Evolutionary conservation across 2,888 invertebrate species (phyloP), one percentile per base, ranked within the genome.

Genomic region (Pilophorus perplexus): DNA sequence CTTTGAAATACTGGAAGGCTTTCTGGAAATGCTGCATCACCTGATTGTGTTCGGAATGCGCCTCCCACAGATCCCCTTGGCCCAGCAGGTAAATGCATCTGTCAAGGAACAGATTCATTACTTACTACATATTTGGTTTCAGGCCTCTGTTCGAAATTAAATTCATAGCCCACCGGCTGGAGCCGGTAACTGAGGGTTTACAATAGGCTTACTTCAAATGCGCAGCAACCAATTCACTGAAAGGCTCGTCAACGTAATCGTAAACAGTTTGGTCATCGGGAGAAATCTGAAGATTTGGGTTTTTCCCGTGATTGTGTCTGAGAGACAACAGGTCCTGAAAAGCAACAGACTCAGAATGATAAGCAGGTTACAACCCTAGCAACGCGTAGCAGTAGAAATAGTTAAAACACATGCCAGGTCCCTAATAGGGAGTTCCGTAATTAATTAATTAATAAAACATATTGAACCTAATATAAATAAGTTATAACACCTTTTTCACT

Each of bases 1-100:
- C 97, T 73, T 92, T 93, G 72, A 91, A 87, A 33, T 84, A 80
- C 77, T 94, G 93, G 52, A 98, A 80, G 62, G 93, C 82, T 76
- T 90, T 90, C 0, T 88, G 87, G 48, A 94, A 85, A 0, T 84
- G 81, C 72, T 90, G 88, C 0, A 90, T 88, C 72, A 90, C 84
- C 4, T 82, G 79, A 72, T 87, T 86, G 75, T 96, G 95, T 70
- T 86, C 82, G 69, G 84, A 84, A 75, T 90, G 93, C 0, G 93
- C 92, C 68, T 80, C 78, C 2, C 79, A 75, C 64, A 80, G 79
- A 72, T 83, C 76, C 22, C 75, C 74, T 69, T 80, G 79, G 2
- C 77, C 75, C 4, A 83, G 76, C 42, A 81, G 79, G 74, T 78
- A 78, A 59, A 83, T 75, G 71, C 82, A 81, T 73, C 83, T 84